phyloP scores from a whole-genome alignment of 2,797 vertebrate species.

The Lutjanus campechanus region DNA sequence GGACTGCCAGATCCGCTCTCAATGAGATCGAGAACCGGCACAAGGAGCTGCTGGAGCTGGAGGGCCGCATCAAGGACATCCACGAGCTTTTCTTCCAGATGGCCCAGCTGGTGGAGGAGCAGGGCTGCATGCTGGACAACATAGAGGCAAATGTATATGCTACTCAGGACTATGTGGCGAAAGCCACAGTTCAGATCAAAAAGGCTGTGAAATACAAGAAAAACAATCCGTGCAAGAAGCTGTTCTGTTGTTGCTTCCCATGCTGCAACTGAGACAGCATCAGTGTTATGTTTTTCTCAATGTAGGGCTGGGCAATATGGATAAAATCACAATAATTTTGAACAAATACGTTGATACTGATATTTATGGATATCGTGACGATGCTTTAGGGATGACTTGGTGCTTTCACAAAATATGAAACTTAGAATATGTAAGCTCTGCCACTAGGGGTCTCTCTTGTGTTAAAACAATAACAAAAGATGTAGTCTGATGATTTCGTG shows the following conservation, averaged over 20 bases:
- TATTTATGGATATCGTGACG: no score
- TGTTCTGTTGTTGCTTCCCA: slow-evolving; percentile 94
- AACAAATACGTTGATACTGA: no score
- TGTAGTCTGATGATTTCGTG: no score
- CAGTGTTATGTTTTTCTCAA: neutral
- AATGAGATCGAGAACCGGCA: slow-evolving; percentile 95
- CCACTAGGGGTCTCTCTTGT: no score
- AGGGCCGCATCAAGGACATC: slow-evolving; percentile 93
- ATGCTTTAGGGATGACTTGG: no score
- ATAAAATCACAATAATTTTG: no score
- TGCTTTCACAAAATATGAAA: no score
- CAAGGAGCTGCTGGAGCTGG: slow-evolving; percentile 94
- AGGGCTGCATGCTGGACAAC: slow-evolving; percentile 91
- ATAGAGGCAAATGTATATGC: slow-evolving; percentile 90
- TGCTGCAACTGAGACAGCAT: slow-evolving; percentile 81
- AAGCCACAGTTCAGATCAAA: slow-evolving; percentile 86
- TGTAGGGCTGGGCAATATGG: no score
- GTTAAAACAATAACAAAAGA: no score
- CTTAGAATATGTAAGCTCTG: no score
- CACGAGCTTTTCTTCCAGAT: slow-evolving; percentile 95
- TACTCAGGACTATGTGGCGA: slow-evolving; percentile 89
- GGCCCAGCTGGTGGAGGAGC: slow-evolving; percentile 93
- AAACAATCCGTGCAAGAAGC: slow-evolving; percentile 90
- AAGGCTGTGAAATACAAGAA: slow-evolving; percentile 91
- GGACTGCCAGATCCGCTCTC: slow-evolving; percentile 89